phyloP scores from a whole-genome alignment of 2,113 vertebrate genomes.

The Scartelaos histophorus region DNA sequence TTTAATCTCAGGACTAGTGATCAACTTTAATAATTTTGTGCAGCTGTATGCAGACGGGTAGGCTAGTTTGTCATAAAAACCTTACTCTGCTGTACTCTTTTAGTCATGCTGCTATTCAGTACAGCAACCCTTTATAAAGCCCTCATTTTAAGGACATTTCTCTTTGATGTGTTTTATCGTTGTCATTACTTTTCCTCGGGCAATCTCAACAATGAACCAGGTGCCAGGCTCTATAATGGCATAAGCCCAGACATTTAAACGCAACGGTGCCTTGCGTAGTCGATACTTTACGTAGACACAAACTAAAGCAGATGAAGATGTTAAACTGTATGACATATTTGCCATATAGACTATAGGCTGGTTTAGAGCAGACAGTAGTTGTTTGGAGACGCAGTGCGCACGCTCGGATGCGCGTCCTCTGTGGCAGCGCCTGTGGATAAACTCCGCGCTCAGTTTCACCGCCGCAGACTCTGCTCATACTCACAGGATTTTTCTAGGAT shows the following conservation, averaged over 20 bases:
- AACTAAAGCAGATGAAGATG: background rate
- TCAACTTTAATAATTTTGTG: slow-evolving; percentile 1
- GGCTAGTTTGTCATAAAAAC: background rate
- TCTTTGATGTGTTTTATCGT: slow-evolving; percentile 16
- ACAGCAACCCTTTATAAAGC: slow-evolving; percentile 4
- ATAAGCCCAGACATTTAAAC: background rate
- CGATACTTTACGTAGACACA: background rate
- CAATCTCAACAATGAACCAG: slow-evolving; percentile 8
- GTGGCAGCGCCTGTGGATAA: background rate
- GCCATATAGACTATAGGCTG: background rate
- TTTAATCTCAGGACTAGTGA: slow-evolving; percentile 2
- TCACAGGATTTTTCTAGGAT: background rate
- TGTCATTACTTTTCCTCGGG: slow-evolving; percentile 19
- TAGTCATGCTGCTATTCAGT: background rate
- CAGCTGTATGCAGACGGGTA: background rate
- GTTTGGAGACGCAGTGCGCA: background rate
- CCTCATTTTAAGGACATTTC: background rate
- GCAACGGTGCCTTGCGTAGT: background rate
- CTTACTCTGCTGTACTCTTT: no score
- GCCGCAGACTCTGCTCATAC: no score
- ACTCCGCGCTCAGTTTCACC: no score
- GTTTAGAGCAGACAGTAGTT: background rate
- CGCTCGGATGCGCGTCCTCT: slow-evolving; percentile 11
- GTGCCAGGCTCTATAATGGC: background rate
- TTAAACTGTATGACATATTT: background rate